phyloP scores from a whole-genome alignment of 2,888 invertebrate species.

The Ganaspis brasiliensis region DNA sequence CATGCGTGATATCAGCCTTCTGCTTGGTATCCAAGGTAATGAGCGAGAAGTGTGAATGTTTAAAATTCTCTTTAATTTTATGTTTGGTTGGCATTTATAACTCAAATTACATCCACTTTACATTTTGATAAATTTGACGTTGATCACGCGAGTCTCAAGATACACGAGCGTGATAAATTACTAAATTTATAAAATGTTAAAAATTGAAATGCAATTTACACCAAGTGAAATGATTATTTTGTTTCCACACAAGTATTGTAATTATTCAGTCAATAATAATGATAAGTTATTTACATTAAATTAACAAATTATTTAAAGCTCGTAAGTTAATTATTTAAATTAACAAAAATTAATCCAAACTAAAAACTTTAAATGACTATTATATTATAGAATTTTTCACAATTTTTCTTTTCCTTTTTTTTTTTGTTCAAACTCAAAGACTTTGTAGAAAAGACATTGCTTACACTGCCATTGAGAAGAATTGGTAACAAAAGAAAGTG shows the following conservation, averaged over 20 bases:
- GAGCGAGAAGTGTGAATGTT: constrained; percentile 25
- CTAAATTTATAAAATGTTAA: constrained; percentile 6
- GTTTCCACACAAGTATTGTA: neutral
- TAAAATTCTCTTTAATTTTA: constrained; percentile 15
- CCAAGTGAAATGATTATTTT: constrained; percentile 16
- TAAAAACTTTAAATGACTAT: neutral
- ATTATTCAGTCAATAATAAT: constrained; percentile 18
- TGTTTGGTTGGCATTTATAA: constrained; percentile 16
- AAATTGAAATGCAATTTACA: constrained; percentile 14
- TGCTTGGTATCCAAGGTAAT: constrained; percentile 59
- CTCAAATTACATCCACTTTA: neutral
- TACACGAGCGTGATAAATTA: neutral
- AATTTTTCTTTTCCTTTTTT: neutral
- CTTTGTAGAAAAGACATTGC: neutral
- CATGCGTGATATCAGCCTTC: constrained; percentile 40
- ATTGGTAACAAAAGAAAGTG: neutral
- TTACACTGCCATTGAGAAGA: constrained; percentile 18
- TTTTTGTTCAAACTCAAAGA: neutral
- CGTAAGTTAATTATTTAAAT: neutral
- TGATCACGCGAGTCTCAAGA: neutral
- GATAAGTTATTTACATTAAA: neutral
- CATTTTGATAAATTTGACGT: neutral
- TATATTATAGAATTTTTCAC: neutral
- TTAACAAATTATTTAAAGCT: too few species aligned
- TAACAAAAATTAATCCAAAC: neutral